phyloP scores from a whole-genome alignment of 2,797 vertebrate genomes.

The Microctenopoma steveboyesi region DNA sequence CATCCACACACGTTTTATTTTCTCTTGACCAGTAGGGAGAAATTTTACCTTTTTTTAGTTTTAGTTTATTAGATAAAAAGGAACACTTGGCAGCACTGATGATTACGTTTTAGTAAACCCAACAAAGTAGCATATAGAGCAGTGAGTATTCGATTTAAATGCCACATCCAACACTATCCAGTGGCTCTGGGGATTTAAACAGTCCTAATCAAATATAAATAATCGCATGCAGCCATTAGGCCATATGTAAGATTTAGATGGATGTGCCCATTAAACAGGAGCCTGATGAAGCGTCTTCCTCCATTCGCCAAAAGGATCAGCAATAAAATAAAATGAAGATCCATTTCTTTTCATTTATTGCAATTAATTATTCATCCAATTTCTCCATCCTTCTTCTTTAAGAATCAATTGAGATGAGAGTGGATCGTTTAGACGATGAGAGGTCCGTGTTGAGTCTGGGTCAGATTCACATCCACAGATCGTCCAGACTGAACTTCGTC shows the following conservation, averaged over 20 bases:
- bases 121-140: slow-evolving; percentile 52
- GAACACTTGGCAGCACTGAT: slow-evolving; percentile 43
- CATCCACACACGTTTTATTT: neutral
- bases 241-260: slow-evolving; percentile 86
- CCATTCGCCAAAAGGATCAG: slow-evolving; percentile 79
- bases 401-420: slow-evolving; percentile 78
- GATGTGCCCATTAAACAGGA: slow-evolving; percentile 83
- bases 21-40: slow-evolving; percentile 24
- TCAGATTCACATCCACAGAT: slow-evolving; percentile 38
- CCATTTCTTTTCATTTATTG: slow-evolving; percentile 87
- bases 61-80: slow-evolving; percentile 53
- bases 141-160: slow-evolving; percentile 66
- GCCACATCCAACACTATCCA: slow-evolving; percentile 44
- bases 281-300: slow-evolving; percentile 86
- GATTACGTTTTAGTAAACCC: slow-evolving; percentile 66
- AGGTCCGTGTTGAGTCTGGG: slow-evolving; percentile 37
- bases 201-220: slow-evolving; percentile 79
- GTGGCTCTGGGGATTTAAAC: slow-evolving; percentile 67
- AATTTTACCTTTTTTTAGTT: slow-evolving; percentile 41
- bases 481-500: slow-evolving; percentile 6
- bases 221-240: slow-evolving; percentile 81
- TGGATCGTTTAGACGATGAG: slow-evolving; percentile 50
- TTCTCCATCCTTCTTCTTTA: slow-evolving; percentile 73
- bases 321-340: slow-evolving; percentile 89
- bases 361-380: slow-evolving; percentile 87